phyloP scores from a whole-genome alignment of 2,113 vertebrate genomes.

The Dermatemys mawii region DNA sequence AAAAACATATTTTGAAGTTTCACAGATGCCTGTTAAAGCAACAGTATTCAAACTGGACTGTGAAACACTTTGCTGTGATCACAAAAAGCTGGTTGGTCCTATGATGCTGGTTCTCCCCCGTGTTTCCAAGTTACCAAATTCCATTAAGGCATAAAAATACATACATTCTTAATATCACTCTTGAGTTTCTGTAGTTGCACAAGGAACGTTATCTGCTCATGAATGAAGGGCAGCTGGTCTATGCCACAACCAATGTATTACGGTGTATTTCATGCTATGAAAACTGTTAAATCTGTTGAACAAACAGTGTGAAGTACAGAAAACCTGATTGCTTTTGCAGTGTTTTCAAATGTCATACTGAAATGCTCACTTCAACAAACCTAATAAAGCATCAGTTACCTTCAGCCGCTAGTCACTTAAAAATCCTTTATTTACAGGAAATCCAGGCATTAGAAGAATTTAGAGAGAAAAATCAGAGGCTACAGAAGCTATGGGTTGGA shows the following conservation, averaged over 20 bases:
- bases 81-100: not conserved
- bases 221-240: not conserved
- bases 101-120: not conserved
- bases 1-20: not conserved
- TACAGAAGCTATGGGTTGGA: slow-evolving; percentile 93
- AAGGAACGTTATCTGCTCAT: not conserved
- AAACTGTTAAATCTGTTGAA: not conserved
- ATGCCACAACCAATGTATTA: not conserved
- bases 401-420: not conserved
- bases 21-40: not conserved
- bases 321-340: not conserved
- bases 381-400: not conserved
- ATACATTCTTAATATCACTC: not conserved
- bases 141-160: not conserved
- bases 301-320: not conserved
- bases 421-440: slow-evolving; percentile 82
- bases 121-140: not conserved
- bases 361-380: not conserved
- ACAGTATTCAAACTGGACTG: not conserved
- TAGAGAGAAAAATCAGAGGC: slow-evolving; percentile 93
- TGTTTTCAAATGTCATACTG: not conserved
- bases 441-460: slow-evolving; percentile 93
- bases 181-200: not conserved
- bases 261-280: not conserved
- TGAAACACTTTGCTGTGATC: not conserved